Percentiles rank a stretch among this genome's conserved stretches.
phyloP scores from a whole-genome alignment of 2,113 vertebrate species.

The Neolamprologus ventralis region DNA sequence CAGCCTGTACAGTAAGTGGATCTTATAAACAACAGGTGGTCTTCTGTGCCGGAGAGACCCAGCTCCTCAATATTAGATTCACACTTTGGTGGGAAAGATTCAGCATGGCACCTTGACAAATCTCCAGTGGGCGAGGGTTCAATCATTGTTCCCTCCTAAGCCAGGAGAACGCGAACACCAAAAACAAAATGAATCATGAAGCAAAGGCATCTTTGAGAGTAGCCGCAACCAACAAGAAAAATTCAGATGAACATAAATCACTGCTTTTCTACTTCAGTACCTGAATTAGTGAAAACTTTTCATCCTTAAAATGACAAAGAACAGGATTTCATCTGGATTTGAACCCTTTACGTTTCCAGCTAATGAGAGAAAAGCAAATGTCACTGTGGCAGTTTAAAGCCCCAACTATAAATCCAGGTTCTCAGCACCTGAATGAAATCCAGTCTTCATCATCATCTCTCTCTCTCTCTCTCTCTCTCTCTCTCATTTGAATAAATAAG shows the following conservation, averaged over 20 bases:
- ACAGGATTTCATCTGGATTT: background rate
- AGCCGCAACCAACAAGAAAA: background rate
- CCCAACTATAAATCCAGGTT: background rate
- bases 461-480: background rate
- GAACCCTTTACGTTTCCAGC: background rate
- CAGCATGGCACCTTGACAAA: background rate
- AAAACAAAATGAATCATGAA: background rate
- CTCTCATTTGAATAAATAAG: conserved; percentile 28
- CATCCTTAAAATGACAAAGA: background rate
- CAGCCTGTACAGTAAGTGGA: conserved; percentile 1
- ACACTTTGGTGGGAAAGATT: conserved; percentile 28
- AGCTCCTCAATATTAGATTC: conserved; percentile 34
- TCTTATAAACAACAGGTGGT: conserved; percentile 51
- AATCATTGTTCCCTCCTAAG: conserved; percentile 2
- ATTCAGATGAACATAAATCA: background rate
- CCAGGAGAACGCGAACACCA: background rate
- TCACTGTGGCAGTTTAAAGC: background rate
- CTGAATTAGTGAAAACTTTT: background rate
- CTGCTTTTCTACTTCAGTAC: background rate
- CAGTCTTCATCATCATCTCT: background rate
- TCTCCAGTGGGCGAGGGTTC: conserved; percentile 1
- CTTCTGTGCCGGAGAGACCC: conserved; percentile 8
- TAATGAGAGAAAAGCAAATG: background rate
- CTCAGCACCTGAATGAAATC: background rate
- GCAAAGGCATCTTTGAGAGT: background rate